Conservation (phyloP, 2,888 invertebrate genomes). For the Deroplatys truncata region DNA sequence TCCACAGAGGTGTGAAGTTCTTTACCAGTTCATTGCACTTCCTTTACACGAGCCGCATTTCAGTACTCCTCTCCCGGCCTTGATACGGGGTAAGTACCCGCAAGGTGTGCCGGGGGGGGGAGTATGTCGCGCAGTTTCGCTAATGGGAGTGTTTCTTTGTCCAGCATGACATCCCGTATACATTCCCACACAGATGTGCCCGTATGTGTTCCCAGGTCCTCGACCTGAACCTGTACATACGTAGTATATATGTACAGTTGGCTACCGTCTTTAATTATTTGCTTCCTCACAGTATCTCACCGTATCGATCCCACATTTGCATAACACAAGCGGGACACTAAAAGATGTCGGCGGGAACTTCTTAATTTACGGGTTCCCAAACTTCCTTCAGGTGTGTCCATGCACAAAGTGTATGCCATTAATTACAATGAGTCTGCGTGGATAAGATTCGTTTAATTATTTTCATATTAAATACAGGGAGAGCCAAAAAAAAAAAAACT, state of each 20-base stretch:
- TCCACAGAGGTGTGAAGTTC: neutral
- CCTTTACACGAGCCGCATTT: neutral
- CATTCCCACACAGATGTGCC: neutral
- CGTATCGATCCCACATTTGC: neutral
- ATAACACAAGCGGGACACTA: neutral
- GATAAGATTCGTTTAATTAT: no score
- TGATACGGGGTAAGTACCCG: neutral
- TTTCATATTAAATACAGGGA: no score
- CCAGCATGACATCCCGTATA: neutral
- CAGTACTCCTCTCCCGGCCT: neutral
- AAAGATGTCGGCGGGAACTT: neutral
- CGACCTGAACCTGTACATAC: neutral
- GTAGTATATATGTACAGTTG: neutral
- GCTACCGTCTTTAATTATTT: neutral
- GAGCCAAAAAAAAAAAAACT: no score
- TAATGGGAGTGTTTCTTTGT: neutral
- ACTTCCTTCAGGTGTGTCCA: neutral
- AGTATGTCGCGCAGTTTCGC: neutral
- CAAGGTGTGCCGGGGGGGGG: neutral
- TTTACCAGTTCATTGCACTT: conserved; percentile 1
- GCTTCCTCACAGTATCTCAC: neutral
- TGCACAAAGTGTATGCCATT: no score
- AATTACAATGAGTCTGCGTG: no score
- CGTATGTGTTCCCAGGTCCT: neutral
- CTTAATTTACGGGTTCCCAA: neutral